These are phyloP conservation scores for Keiferia lycopersicella DNA, from an alignment of 2,888 invertebrate genomes.

Conservation along the genomic window DNA sequence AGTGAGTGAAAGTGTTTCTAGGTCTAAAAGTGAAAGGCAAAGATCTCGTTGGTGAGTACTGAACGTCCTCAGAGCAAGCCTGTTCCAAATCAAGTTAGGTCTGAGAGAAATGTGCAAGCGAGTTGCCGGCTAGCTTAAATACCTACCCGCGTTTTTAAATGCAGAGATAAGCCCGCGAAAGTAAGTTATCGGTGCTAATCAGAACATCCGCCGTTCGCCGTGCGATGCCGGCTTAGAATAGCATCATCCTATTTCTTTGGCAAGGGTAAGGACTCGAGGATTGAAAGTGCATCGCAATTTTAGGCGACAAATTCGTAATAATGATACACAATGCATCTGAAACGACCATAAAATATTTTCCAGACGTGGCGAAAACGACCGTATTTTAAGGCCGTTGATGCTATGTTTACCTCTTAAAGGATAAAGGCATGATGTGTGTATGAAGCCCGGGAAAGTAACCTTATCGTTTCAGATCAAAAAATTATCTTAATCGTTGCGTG, in stretches of 20 bases:
- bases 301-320: not conserved
- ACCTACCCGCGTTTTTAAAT: constrained; percentile 37
- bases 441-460: no score
- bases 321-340: no score
- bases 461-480: no score
- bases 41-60: constrained; percentile 52
- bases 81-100: constrained; percentile 53
- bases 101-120: constrained; percentile 46
- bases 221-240: not conserved
- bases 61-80: constrained; percentile 43
- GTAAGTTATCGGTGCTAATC: constrained; percentile 4
- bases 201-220: not conserved
- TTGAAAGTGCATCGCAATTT: no score
- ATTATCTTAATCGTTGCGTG: no score
- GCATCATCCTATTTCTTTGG: no score
- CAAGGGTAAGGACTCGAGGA: no score
- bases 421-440: no score
- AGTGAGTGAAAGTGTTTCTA: constrained; percentile 70
- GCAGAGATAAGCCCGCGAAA: constrained; percentile 16
- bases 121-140: constrained; percentile 42
- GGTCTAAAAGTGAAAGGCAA: constrained; percentile 72
- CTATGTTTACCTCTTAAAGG: no score
- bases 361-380: no score
- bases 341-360: no score
- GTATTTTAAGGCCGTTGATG: no score